A percentile compares a stretch with the other conserved stretches of the same genome.
phyloP scores from a whole-genome alignment of 1,140 invertebrate genomes.

The Alviniconcha marisindica region DNA sequence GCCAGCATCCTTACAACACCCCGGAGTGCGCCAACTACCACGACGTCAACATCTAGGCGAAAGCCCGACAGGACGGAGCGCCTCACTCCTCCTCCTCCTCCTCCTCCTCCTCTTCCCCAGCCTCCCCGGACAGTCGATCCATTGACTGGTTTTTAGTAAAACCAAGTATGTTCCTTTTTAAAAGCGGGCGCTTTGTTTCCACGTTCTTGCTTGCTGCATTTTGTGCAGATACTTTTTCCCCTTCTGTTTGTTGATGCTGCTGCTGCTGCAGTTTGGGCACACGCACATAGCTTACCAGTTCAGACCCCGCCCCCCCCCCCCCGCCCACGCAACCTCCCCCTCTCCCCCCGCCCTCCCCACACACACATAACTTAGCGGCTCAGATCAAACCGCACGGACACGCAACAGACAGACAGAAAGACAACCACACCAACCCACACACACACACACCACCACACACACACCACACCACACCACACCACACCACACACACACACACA shows the following conservation, averaged over 20 bases:
- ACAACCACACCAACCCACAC: no score
- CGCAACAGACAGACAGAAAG: not conserved
- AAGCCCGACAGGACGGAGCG: no score
- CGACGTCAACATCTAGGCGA: not conserved
- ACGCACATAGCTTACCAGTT: no score
- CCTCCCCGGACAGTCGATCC: not conserved
- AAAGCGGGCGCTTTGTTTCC: no score
- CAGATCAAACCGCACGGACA: not conserved
- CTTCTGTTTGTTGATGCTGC: no score
- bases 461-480: not conserved
- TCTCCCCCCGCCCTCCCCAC: not conserved
- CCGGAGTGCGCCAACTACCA: constrained; percentile 37
- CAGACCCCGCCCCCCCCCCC: not conserved
- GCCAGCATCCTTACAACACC: constrained; percentile 43
- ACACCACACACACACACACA: not conserved
- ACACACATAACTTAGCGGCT: not conserved
- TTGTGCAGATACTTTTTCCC: not conserved
- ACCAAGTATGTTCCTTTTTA: not conserved
- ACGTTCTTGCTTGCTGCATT: no score
- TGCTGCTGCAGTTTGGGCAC: no score
- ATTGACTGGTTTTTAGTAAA: not conserved
- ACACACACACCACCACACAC: not conserved
- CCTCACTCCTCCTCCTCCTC: no score
- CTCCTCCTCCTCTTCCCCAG: no score
- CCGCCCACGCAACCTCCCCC: not conserved